These are phyloP conservation scores for Drosophila gaucha DNA, from an alignment of 2,888 invertebrate species.

Conservation along the genomic window DNA sequence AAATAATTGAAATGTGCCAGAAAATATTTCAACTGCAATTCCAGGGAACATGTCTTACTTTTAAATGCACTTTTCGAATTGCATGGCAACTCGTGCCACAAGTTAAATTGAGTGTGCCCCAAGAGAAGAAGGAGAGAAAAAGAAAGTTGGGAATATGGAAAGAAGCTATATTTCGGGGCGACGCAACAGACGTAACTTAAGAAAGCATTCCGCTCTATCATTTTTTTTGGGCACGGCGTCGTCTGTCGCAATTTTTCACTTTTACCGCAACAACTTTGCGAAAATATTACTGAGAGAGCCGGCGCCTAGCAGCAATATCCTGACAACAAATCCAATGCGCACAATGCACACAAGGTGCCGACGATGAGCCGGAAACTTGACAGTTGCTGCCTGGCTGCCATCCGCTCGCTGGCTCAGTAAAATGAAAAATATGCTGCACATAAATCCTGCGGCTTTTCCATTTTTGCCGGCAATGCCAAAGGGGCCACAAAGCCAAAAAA, in stretches of 20 bases:
- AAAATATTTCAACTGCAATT: conserved; percentile 9
- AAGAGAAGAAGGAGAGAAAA: conserved; percentile 21
- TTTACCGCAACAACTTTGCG: conserved; percentile 79
- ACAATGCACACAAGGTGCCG: conserved; percentile 76
- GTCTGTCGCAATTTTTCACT: conserved; percentile 73
- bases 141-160: conserved; percentile 39
- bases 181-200: conserved; percentile 50
- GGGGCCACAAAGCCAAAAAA: conserved; percentile 5
- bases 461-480: conserved; percentile 40
- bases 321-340: conserved; percentile 69
- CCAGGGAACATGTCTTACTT: conserved; percentile 28
- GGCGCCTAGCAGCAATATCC: conserved; percentile 67
- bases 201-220: conserved; percentile 41
- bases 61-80: conserved; percentile 59
- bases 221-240: conserved; percentile 17
- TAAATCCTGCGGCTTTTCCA: conserved; percentile 67
- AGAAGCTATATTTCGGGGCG: not conserved
- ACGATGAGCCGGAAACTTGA: conserved; percentile 73
- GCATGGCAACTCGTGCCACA: conserved; percentile 51
- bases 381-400: conserved; percentile 56
- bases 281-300: conserved; percentile 71
- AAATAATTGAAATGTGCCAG: not conserved
- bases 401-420: conserved; percentile 32
- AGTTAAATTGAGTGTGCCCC: conserved; percentile 64
- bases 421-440: conserved; percentile 73